Percentiles rank a stretch among this genome's conserved stretches.
Evolutionary conservation across 1,140 invertebrate genomes (phyloP).

Genomic region (Aphidius gifuensis): DNA sequence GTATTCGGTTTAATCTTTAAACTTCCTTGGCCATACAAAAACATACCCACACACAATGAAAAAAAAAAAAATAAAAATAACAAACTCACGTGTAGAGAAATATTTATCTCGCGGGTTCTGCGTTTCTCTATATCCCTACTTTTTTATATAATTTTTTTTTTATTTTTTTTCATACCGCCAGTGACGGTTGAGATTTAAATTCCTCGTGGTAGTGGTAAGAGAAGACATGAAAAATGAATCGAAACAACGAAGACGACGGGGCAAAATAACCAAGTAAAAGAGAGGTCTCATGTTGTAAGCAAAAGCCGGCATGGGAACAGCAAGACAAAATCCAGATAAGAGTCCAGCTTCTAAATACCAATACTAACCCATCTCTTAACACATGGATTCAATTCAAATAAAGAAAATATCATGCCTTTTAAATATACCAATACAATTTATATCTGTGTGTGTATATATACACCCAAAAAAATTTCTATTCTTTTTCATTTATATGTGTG

Average conservation of each 20-base stretch:
- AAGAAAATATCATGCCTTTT: too few relatives aligned
- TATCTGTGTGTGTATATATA: too few relatives aligned
- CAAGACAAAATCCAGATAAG: background rate
- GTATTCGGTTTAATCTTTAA: too few relatives aligned
- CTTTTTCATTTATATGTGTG: too few relatives aligned
- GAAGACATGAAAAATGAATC: background rate
- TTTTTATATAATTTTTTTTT: background rate
- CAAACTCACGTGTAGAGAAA: background rate
- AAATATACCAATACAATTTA: too few relatives aligned
- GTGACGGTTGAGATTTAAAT: conserved; percentile 52
- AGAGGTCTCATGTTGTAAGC: conserved; percentile 24
- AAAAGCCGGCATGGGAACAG: conserved; percentile 10
- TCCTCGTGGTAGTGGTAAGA: conserved; percentile 26
- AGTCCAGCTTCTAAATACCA: too few relatives aligned
- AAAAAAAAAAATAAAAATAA: too few relatives aligned
- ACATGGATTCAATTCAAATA: too few relatives aligned
- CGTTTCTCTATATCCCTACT: conserved; percentile 3
- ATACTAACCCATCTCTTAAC: too few relatives aligned
- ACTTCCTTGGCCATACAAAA: too few relatives aligned
- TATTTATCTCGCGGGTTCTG: background rate
- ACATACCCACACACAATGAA: too few relatives aligned
- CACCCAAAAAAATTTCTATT: too few relatives aligned
- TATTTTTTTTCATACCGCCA: conserved; percentile 28
- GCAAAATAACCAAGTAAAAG: conserved; percentile 34
- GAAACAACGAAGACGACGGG: conserved; percentile 10